Percentiles rank a stretch among this genome's conserved stretches.
These are phyloP conservation scores for Serinus canaria DNA, from an alignment of 2,113 vertebrate species.

Conservation along the genomic window DNA sequence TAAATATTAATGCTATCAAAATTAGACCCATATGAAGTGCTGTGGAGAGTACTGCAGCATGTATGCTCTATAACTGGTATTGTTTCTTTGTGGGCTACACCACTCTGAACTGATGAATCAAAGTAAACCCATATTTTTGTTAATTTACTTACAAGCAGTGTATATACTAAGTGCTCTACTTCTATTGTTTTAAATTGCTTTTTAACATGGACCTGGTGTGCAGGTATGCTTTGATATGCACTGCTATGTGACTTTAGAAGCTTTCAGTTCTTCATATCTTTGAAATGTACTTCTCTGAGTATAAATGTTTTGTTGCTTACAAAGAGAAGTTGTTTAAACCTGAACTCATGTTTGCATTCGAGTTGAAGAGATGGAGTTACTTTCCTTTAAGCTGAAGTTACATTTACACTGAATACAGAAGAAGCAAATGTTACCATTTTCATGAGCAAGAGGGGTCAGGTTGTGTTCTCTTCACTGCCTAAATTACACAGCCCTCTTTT, in stretches of 20 bases:
- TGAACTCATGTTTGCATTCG: not conserved
- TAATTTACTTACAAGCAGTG: not conserved
- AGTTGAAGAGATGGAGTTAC: not conserved
- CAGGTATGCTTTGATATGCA: not conserved
- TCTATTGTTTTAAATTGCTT: not conserved
- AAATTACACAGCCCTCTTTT: not conserved
- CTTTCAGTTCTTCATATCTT: not conserved
- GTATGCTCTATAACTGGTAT: not conserved
- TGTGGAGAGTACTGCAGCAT: not conserved
- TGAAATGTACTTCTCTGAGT: not conserved
- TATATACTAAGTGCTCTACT: not conserved
- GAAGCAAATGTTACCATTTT: not conserved
- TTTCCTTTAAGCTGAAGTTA: not conserved
- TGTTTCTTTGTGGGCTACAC: not conserved
- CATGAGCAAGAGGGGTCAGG: not conserved
- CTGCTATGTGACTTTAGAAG: not conserved
- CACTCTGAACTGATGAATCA: not conserved
- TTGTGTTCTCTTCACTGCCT: not conserved
- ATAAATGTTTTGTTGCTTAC: not conserved
- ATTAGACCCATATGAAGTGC: not conserved
- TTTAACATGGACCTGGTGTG: not conserved
- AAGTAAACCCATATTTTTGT: not conserved
- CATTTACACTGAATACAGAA: not conserved
- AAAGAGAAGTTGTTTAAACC: not conserved
- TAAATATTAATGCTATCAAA: not conserved